Conservation (phyloP, 2,797 vertebrate species). For the Alcedo atthis region DNA sequence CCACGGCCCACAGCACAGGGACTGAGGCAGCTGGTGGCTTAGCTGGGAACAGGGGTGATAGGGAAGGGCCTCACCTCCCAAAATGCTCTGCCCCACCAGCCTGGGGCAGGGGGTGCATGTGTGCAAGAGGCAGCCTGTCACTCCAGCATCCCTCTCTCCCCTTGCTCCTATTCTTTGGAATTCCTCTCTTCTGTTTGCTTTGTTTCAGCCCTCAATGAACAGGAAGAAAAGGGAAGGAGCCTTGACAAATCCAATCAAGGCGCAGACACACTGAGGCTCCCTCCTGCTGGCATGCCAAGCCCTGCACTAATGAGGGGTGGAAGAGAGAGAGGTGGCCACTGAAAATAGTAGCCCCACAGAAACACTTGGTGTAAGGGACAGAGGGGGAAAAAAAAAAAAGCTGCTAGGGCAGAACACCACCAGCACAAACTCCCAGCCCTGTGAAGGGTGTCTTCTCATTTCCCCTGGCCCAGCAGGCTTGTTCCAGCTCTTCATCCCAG, state of each 20-base stretch:
- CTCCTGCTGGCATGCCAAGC: constrained; percentile 61
- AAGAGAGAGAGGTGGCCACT: not conserved
- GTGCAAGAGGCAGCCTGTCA: constrained; percentile 31
- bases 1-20: rapidly evolving
- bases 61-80: not conserved
- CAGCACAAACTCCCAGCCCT: not conserved
- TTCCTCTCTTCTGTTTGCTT: constrained; percentile 69
- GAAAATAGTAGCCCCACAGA: constrained; percentile 29
- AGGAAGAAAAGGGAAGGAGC: constrained; percentile 69
- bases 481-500: not conserved
- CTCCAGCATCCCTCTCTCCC: constrained; percentile 7
- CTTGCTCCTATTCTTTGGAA: constrained; percentile 40
- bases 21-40: not conserved
- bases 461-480: not conserved
- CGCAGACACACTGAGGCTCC: constrained; percentile 40
- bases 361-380: not conserved
- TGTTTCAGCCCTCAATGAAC: constrained; percentile 73
- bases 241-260: constrained; percentile 77
- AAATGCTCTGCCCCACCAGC: not conserved
- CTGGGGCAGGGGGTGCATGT: not conserved
- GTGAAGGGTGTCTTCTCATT: not conserved
- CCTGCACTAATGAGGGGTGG: constrained; percentile 66
- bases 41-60: not conserved
- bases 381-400: not conserved
- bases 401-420: not conserved